phyloP scores from a whole-genome alignment of 2,888 invertebrate genomes.

The Ypsolopha scabrella region DNA sequence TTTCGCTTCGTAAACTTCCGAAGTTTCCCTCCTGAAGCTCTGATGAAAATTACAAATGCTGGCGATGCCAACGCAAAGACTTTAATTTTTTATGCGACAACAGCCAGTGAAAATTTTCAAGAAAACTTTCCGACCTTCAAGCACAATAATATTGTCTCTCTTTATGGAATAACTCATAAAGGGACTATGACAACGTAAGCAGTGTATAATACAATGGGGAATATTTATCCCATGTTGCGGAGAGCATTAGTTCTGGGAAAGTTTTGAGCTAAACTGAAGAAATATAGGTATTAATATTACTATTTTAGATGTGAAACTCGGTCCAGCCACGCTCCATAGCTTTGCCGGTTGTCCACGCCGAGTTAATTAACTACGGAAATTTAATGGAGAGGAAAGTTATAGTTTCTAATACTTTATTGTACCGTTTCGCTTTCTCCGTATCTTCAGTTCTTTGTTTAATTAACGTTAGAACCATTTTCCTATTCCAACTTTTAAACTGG shows the following conservation, averaged over 20 bases:
- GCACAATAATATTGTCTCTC: neutral
- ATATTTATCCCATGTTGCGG: neutral
- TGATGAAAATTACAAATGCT: constrained; percentile 39
- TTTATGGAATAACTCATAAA: neutral
- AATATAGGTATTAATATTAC: constrained; percentile 3
- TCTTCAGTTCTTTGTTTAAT: neutral
- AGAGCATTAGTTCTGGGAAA: neutral
- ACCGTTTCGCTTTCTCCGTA: neutral
- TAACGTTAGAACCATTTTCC: neutral
- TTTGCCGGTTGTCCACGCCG: constrained; percentile 12
- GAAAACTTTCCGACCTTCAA: neutral
- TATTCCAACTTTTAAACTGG: neutral
- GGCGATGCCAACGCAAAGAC: constrained; percentile 13
- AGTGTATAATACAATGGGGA: neutral
- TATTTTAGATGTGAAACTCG: constrained; percentile 15
- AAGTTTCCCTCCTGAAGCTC: constrained; percentile 33
- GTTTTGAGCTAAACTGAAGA: neutral
- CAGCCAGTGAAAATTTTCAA: constrained; percentile 6
- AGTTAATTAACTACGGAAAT: constrained; percentile 6
- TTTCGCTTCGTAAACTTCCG: constrained; percentile 39
- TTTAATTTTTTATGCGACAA: constrained; percentile 2
- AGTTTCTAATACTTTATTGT: constrained; percentile 4
- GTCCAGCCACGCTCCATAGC: constrained; percentile 12
- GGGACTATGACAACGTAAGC: neutral
- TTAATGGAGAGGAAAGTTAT: constrained; percentile 8